Evolutionary conservation across 2,888 invertebrate genomes (phyloP), one percentile per base, ranked within the genome.

Genomic region (Drosophila maculinotata): DNA sequence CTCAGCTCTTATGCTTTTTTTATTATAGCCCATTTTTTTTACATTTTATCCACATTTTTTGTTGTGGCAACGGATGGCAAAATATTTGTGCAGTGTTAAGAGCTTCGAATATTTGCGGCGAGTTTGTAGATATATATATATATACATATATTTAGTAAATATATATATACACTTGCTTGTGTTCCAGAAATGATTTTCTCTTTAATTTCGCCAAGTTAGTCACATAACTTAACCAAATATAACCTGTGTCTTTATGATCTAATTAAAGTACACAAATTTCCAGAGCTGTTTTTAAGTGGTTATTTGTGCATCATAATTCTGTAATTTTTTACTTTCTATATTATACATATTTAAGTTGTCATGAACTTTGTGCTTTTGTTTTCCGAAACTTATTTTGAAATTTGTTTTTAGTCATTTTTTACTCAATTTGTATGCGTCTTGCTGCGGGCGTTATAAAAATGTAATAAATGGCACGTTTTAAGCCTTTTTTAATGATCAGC

Each of bases 401-500:
- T 28, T 44, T 15, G 10, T 44, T 12, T 36, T 36, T 3, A 23
- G 20, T 26, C 39, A 66, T 52, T 60, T 48, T 53, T 28, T 1
- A 9, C 15, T 20, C 10, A 54, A 54, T 63, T 58, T 36, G 51
- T 48, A 20, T 65, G 17, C 48, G 30, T 45, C 59, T 20, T 15
- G 60, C 60, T 65, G 65, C 28, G 54, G 64, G 38, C 25, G 42
- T 45, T 57, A 63, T 84, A 80, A 87, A 76, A 80, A 73, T 57
- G 73, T 72, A 66, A 86, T 72, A 87, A 83, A 80, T 68, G 69
- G 65, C 53, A 49, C 33, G 48, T 53, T 64, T 56, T 70, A 87
- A 80, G 81, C 85, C 80, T 62, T 87, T 83, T 80, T 87, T 81
- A 87, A 81, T 81, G 81, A 84, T 71, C 84, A 60, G 36, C 74